Evolutionary conservation across 2,888 invertebrate species (phyloP).

Genomic region (Cacoxenus indagator): DNA sequence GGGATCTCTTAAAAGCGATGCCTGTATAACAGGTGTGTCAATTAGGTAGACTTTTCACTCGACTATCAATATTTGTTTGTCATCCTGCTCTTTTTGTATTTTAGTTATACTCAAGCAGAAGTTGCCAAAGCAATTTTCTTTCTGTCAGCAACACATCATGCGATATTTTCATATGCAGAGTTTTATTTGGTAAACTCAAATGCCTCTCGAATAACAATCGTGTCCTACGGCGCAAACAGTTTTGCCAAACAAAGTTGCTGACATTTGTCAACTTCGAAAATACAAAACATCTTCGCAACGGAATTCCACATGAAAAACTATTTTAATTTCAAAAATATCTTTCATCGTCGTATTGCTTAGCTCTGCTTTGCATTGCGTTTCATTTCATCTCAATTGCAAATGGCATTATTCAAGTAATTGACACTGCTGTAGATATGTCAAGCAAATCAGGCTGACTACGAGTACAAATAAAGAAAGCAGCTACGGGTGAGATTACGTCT

Average conservation of each 20-base stretch:
- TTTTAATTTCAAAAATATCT: constrained; percentile 11
- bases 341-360: neutral
- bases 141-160: neutral
- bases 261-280: constrained; percentile 6
- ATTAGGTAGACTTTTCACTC: too few relatives aligned
- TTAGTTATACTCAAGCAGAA: neutral
- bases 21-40: too few relatives aligned
- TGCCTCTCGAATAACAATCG: too few relatives aligned
- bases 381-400: neutral
- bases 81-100: too few relatives aligned
- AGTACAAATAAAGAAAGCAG: neutral
- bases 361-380: neutral
- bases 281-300: too few relatives aligned
- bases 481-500: neutral
- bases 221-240: neutral
- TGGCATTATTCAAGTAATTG: constrained; percentile 3
- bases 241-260: neutral
- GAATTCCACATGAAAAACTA: neutral
- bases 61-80: too few relatives aligned
- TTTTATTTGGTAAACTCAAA: too few relatives aligned
- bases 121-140: neutral
- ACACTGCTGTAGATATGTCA: neutral
- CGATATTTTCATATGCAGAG: neutral
- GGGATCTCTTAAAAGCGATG: too few relatives aligned
- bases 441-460: neutral